A percentile compares a stretch with the other conserved stretches of the same genome.
phyloP scores from a whole-genome alignment of 1,140 invertebrate species.

The Listronotus oregonensis region DNA sequence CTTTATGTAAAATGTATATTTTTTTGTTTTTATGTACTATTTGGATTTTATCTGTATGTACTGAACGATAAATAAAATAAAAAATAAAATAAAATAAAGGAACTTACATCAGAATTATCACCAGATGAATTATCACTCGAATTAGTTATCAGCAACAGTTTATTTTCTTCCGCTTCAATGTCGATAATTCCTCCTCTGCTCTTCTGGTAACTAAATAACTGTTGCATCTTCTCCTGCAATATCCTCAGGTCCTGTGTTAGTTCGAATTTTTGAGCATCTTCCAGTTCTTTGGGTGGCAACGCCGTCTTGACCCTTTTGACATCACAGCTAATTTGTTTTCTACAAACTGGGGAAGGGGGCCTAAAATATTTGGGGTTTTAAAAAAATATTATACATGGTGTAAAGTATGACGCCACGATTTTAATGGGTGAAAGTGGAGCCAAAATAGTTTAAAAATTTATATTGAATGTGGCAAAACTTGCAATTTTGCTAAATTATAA shows the following conservation, averaged over 20 bases:
- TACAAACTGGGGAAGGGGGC: conserved; percentile 82
- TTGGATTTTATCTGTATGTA: too few species aligned
- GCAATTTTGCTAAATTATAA: too few species aligned
- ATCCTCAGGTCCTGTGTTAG: conserved; percentile 71
- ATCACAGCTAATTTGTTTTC: conserved; percentile 74
- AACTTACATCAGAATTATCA: conserved; percentile 40
- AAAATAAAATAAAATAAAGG: too few species aligned
- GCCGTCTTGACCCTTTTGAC: conserved; percentile 68
- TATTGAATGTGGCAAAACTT: too few species aligned
- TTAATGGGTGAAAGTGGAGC: too few species aligned
- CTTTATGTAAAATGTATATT: too few species aligned
- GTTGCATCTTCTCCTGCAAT: conserved; percentile 75
- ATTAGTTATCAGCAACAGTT: conserved; percentile 47
- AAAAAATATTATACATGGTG: neutral
- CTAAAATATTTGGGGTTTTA: conserved; percentile 56
- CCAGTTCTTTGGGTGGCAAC: conserved; percentile 72
- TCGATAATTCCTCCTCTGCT: conserved; percentile 85
- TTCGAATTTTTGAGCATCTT: conserved; percentile 71
- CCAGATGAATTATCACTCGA: conserved; percentile 33
- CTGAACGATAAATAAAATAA: too few species aligned
- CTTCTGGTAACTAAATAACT: conserved; percentile 74
- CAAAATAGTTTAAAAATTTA: too few species aligned
- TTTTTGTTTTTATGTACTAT: too few species aligned
- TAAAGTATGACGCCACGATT: too few species aligned
- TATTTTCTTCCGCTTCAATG: conserved; percentile 66